Percentiles rank a stretch among this genome's conserved stretches.
These are phyloP conservation scores for Patella depressa DNA, from an alignment of 2,888 invertebrate species.

Conservation along the genomic window DNA sequence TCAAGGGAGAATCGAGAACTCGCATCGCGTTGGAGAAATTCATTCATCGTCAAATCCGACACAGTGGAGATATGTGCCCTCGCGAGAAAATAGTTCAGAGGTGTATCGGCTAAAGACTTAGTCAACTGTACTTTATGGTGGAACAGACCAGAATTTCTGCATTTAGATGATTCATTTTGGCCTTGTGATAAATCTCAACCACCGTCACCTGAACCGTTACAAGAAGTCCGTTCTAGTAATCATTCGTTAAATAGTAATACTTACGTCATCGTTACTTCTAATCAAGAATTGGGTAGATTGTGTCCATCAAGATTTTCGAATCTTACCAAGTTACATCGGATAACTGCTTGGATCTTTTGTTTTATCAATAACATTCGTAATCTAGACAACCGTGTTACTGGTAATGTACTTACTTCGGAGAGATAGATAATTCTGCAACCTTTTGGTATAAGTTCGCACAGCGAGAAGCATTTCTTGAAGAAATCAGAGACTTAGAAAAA, in stretches of 20 bases:
- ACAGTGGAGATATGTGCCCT: slow-evolving; percentile 6
- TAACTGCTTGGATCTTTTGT: not conserved
- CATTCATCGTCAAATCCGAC: not conserved
- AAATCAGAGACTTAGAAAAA: not conserved
- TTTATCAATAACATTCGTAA: not conserved
- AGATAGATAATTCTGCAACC: not conserved
- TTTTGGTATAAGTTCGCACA: not conserved
- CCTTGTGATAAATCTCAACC: not conserved
- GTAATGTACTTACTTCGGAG: not conserved
- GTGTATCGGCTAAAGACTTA: not conserved
- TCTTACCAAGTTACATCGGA: not conserved
- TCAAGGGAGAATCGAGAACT: not conserved
- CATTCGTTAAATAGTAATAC: not conserved
- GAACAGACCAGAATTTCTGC: not conserved
- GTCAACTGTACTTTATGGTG: not conserved
- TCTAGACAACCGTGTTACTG: not conserved
- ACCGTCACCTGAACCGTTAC: not conserved
- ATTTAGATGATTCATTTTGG: not conserved
- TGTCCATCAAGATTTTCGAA: not conserved
- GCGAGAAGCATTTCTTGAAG: not conserved
- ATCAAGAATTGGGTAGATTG: not conserved
- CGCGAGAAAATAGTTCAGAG: not conserved
- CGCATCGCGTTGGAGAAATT: not conserved
- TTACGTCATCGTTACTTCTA: not conserved
- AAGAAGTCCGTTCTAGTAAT: not conserved